Conservation (phyloP, 2,113 vertebrate species). For the Accipiter virgatus region DNA sequence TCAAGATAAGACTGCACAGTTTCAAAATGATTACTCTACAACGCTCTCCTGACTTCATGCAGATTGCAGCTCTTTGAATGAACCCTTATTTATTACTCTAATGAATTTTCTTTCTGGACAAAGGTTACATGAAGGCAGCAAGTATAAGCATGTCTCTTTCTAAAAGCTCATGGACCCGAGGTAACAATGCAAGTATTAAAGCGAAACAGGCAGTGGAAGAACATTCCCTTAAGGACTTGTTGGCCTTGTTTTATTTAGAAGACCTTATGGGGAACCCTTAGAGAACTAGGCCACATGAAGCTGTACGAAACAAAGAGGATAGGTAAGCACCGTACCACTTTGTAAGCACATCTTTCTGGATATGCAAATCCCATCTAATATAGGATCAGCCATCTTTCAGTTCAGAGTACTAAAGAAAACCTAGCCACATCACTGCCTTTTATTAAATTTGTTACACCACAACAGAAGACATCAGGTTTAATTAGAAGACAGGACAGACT, state of each 20-base stretch:
- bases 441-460: neutral
- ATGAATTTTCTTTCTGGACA: neutral
- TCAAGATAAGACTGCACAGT: neutral
- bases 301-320: neutral
- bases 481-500: constrained; percentile 6
- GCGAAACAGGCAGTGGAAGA: neutral
- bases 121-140: neutral
- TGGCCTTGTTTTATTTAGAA: neutral
- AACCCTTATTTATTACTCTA: neutral
- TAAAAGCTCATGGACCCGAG: neutral
- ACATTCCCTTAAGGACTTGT: neutral
- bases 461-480: neutral
- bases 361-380: neutral
- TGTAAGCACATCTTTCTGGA: neutral
- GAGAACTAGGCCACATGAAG: neutral
- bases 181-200: neutral
- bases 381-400: neutral
- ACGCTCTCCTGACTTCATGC: neutral
- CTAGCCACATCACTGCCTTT: neutral
- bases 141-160: accelerated
- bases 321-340: neutral
- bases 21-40: neutral
- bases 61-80: neutral
- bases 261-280: neutral
- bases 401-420: neutral